These are phyloP conservation scores for Anoplophora glabripennis DNA, from an alignment of 1,140 invertebrate genomes.

Conservation along the genomic window DNA sequence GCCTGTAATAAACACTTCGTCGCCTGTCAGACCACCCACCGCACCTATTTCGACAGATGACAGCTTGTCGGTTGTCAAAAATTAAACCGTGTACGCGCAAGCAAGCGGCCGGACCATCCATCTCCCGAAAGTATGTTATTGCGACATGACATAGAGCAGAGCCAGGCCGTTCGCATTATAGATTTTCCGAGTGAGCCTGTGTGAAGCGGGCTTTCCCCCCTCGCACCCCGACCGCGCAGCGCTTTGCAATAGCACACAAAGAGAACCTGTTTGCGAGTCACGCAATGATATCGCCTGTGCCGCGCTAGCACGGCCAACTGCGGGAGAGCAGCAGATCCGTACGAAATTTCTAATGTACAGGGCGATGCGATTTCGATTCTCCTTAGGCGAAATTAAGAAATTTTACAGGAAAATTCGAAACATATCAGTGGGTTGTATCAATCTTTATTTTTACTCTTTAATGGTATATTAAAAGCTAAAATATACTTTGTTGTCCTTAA, in stretches of 20 bases:
- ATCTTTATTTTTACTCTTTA: not conserved
- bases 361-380: not conserved
- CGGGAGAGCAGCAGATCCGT: not conserved
- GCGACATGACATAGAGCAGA: not conserved
- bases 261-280: constrained; percentile 19
- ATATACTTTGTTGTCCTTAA: too few species aligned
- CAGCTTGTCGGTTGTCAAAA: not conserved
- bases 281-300: constrained; percentile 1
- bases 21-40: not conserved
- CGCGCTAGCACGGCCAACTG: constrained; percentile 1
- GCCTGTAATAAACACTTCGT: too few species aligned
- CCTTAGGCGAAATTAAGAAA: not conserved
- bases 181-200: constrained; percentile 22
- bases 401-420: not conserved
- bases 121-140: not conserved
- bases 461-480: too few species aligned
- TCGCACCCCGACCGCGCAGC: constrained; percentile 2
- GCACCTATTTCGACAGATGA: not conserved
- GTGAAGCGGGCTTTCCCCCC: constrained; percentile 21
- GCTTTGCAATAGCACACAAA: constrained; percentile 11
- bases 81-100: too few species aligned
- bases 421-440: not conserved
- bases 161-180: constrained; percentile 13
- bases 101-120: not conserved
- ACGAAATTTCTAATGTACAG: not conserved